Evolutionary conservation across 2,888 invertebrate species (phyloP).

Genomic region (Mythimna albipuncta): DNA sequence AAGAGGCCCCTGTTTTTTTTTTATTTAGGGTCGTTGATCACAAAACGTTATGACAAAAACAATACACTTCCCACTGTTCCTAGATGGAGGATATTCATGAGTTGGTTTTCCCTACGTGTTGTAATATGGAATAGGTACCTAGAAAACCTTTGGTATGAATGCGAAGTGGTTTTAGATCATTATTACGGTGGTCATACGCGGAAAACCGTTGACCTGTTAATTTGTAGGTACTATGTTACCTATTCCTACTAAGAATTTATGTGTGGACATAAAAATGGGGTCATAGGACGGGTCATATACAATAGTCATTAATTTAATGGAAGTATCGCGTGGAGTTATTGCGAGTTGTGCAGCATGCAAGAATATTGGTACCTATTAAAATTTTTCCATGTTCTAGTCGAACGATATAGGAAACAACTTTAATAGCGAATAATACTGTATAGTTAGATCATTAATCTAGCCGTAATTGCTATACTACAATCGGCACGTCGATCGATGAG

Average conservation of each 20-base stretch:
- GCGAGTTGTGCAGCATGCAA: not conserved
- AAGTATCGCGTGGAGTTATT: slow-evolving; percentile 30
- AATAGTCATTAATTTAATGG: slow-evolving; percentile 36
- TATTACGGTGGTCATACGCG: slow-evolving; percentile 1
- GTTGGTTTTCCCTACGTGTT: not conserved
- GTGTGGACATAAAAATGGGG: slow-evolving; percentile 12
- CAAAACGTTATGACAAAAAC: not conserved
- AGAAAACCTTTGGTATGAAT: not conserved
- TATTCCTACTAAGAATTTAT: slow-evolving; percentile 17
- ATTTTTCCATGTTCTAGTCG: slow-evolving; percentile 6
- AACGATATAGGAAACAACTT: slow-evolving; percentile 5
- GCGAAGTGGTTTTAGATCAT: not conserved
- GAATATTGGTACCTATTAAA: slow-evolving; percentile 19
- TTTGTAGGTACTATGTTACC: not conserved
- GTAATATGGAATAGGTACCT: not conserved
- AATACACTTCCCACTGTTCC: not conserved
- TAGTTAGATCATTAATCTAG: slow-evolving; percentile 6
- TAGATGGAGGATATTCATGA: not conserved
- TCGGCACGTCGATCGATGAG: not conserved
- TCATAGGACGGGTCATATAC: slow-evolving; percentile 15
- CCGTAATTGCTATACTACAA: slow-evolving; percentile 5
- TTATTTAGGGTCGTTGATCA: too few relatives aligned
- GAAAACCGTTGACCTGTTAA: slow-evolving; percentile 17
- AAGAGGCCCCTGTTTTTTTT: too few relatives aligned
- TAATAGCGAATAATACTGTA: slow-evolving; percentile 1